Evolutionary conservation across 2,888 invertebrate species (phyloP), one percentile per base, ranked within the genome.

Genomic region (Chymomyza amoena): DNA sequence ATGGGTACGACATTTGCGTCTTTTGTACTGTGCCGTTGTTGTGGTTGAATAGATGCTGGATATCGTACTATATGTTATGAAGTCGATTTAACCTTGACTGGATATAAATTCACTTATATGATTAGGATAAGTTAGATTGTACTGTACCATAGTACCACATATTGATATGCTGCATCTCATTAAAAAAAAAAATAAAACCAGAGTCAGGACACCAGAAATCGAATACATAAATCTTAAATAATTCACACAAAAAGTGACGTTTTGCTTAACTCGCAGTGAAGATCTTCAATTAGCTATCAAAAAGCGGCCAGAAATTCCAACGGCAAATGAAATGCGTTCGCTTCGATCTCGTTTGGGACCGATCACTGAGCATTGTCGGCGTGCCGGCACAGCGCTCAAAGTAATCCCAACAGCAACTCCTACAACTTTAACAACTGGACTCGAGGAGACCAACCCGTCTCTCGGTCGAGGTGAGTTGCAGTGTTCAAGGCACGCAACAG

Each of bases 211-310:
- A 45, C 39, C 7, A 32, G 32, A 32, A 32, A 32, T 51, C 16
- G 16, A 16, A 54, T 70, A 57, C 56, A 69, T 70, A 70, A 70
- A 70, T 70, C 69, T 70, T 13, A 45, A 45, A 45, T 45, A 45
- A 45, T 45, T 45, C 39, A 45, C 39, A 45, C 39, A 45, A 45
- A 45, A 45, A 45, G 39, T 45, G 39, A 45, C 39, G 13, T 13
- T 45, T 13, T 45, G 39, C 79, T 80, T 83, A 87, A 85, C 80
- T 76, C 62, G 57, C 72, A 65, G 68, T 64, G 69, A 72, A 87
- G 84, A 89, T 90, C 89, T 90, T 85, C 90, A 90, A 90, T 90
- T 89, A 90, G 89, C 79, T 84, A 89, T 90, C 88, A 74, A 79
- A 81, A 79, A 64, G 61, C 57, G 66, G 64, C 64, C 68, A 72